Conservation (phyloP, 2,888 invertebrate species). For the Drosophila mulleri region DNA sequence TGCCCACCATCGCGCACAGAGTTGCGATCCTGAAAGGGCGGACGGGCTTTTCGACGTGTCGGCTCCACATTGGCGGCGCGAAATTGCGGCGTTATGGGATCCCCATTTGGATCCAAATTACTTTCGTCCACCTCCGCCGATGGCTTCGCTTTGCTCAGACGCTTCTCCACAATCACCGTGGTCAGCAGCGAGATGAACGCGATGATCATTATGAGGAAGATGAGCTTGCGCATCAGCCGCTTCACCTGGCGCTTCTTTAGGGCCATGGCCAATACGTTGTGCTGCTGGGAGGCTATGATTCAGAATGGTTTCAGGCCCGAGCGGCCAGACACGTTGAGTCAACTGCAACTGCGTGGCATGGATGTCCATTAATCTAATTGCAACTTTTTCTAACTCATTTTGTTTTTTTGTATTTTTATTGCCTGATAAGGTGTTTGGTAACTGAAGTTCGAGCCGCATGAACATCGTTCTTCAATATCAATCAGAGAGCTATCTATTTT, state of each 20-base stretch:
- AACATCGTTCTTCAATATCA: conserved; percentile 65
- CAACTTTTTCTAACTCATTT: conserved; percentile 7
- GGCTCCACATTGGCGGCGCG: conserved; percentile 49
- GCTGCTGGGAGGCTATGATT: conserved; percentile 11
- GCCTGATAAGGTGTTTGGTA: conserved; percentile 39
- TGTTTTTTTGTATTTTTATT: background rate
- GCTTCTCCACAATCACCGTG: conserved; percentile 68
- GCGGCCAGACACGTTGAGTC: conserved; percentile 11
- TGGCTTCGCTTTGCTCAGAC: conserved; percentile 17
- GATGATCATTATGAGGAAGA: conserved; percentile 56
- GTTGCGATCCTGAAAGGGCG: conserved; percentile 75
- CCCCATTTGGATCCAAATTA: conserved; percentile 72
- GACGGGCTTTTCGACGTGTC: conserved; percentile 63
- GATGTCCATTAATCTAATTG: conserved; percentile 55
- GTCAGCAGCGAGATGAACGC: conserved; percentile 64
- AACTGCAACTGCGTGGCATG: conserved; percentile 51
- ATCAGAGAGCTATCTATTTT: conserved; percentile 45
- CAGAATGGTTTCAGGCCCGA: conserved; percentile 33
- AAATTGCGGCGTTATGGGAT: conserved; percentile 68
- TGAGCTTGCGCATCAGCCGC: conserved; percentile 64
- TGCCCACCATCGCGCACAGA: conserved; percentile 26
- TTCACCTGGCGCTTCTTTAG: conserved; percentile 77
- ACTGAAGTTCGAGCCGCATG: conserved; percentile 18
- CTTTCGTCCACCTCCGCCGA: conserved; percentile 34
- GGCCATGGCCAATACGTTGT: conserved; percentile 57